Conservation (phyloP, 2,888 invertebrate genomes). For the Lepidocyrtoides sp. region DNA sequence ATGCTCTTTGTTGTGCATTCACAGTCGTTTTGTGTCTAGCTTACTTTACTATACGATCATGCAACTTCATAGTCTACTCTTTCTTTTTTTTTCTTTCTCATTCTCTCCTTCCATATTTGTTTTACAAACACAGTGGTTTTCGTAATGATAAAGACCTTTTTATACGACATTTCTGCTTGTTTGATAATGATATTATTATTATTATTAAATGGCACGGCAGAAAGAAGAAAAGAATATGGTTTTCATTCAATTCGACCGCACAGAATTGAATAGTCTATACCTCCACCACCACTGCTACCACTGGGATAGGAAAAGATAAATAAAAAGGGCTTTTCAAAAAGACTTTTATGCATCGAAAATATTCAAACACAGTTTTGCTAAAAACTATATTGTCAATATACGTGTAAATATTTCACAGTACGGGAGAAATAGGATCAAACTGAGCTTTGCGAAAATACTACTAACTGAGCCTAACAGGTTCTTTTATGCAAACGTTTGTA, state of each 20-base stretch:
- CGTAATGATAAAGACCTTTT: constrained; percentile 27
- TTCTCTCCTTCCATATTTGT: neutral
- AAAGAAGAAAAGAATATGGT: constrained; percentile 35
- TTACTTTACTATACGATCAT: constrained; percentile 22
- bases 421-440: constrained; percentile 27
- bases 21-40: constrained; percentile 25
- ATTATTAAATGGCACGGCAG: constrained; percentile 60
- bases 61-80: neutral
- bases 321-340: neutral
- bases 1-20: constrained; percentile 53
- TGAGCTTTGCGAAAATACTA: constrained; percentile 34
- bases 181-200: constrained; percentile 30
- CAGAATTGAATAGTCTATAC: constrained; percentile 36
- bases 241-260: constrained; percentile 42
- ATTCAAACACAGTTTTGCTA: neutral
- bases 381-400: neutral
- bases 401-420: neutral
- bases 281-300: neutral
- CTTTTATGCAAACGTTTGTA: constrained; percentile 41
- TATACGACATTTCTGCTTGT: neutral
- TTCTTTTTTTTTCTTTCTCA: neutral
- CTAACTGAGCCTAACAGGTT: constrained; percentile 6
- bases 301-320: neutral
- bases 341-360: constrained; percentile 18
- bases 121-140: constrained; percentile 10